Conservation (phyloP, 1,140 invertebrate species). For the Drosophila ambigua region DNA sequence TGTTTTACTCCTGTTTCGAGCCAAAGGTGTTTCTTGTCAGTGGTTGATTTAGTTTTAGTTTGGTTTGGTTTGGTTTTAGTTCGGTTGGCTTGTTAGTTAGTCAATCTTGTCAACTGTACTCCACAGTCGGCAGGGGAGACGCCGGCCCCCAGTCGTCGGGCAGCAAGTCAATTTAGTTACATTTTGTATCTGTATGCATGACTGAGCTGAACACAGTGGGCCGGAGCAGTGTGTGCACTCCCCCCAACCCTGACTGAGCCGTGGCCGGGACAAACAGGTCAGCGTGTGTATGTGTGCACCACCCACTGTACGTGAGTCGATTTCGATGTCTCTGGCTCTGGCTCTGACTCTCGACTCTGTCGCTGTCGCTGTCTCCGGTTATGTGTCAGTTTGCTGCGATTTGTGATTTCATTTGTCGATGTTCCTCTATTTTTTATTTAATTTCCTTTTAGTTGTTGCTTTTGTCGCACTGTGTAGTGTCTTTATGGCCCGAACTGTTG, state of each 20-base stretch:
- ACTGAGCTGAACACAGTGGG: slow-evolving; percentile 13
- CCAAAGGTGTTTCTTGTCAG: slow-evolving; percentile 49
- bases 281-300: background rate
- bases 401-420: slow-evolving; percentile 60
- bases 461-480: slow-evolving; percentile 38
- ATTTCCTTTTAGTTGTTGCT: slow-evolving; percentile 47
- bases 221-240: no score
- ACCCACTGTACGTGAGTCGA: slow-evolving; percentile 33
- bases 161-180: slow-evolving; percentile 55
- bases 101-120: slow-evolving; percentile 81
- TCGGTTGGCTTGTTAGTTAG: slow-evolving; percentile 67
- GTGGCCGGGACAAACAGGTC: slow-evolving; percentile 1
- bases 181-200: slow-evolving; percentile 17
- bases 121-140: background rate
- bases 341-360: background rate
- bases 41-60: slow-evolving; percentile 21
- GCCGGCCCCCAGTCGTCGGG: no score
- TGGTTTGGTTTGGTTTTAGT: slow-evolving; percentile 41
- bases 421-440: slow-evolving; percentile 50
- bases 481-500: slow-evolving; percentile 25
- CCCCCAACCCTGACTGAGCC: no score
- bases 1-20: slow-evolving; percentile 40
- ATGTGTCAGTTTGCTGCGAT: slow-evolving; percentile 37
- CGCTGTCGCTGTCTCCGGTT: slow-evolving; percentile 25
- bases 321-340: slow-evolving; percentile 10